phyloP scores from a whole-genome alignment of 2,888 invertebrate species.

The Platerodrilus igneus region DNA sequence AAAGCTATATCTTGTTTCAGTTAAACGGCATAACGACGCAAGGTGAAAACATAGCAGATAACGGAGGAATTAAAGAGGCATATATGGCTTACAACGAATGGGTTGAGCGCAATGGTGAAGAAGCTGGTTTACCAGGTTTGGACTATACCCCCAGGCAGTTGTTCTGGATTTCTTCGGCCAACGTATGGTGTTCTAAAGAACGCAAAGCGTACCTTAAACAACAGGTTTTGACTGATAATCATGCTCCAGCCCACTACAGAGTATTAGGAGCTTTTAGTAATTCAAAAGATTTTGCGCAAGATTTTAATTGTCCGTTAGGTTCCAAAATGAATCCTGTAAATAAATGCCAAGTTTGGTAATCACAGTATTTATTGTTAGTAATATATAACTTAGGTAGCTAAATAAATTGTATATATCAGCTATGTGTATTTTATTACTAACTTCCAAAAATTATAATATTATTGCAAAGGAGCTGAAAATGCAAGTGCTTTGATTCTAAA shows the following conservation, averaged over 20 bases:
- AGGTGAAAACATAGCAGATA: constrained; percentile 90
- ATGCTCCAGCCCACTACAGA: constrained; percentile 58
- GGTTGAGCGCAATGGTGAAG: constrained; percentile 57
- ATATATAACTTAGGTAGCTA: no score
- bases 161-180: constrained; percentile 80
- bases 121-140: constrained; percentile 62
- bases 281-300: constrained; percentile 55
- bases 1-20: constrained; percentile 52
- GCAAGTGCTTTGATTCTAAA: no score
- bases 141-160: constrained; percentile 61
- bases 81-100: constrained; percentile 65
- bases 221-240: constrained; percentile 67
- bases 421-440: no score
- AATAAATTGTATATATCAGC: no score
- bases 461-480: no score
- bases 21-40: constrained; percentile 85
- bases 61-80: constrained; percentile 79
- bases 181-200: constrained; percentile 82
- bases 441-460: no score
- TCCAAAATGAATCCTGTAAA: constrained; percentile 54
- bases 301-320: constrained; percentile 56
- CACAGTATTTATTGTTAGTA: no score
- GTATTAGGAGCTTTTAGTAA: constrained; percentile 59
- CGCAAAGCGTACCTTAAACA: constrained; percentile 58
- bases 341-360: constrained; percentile 60